Conservation (phyloP, 2,797 vertebrate genomes). For the Gallinago stenura region DNA sequence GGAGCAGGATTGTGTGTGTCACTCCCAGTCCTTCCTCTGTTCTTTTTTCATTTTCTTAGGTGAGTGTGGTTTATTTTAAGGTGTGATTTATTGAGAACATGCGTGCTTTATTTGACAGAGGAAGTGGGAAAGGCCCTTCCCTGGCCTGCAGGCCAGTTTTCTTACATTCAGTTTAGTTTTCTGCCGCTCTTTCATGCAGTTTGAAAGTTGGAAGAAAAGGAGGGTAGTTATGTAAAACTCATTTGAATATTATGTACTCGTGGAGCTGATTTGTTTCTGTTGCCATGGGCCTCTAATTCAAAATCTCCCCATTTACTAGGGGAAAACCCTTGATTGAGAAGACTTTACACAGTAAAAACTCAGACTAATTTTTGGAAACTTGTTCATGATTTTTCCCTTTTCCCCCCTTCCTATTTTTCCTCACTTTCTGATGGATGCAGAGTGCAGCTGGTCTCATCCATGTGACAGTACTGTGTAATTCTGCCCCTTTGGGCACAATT, state of each 20-base stretch:
- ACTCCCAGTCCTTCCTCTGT: neutral
- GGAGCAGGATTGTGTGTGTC: neutral
- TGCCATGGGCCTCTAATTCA: neutral
- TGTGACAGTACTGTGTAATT: constrained; percentile 18
- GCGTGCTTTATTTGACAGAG: neutral
- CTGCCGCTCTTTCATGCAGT: neutral
- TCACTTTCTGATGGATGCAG: neutral
- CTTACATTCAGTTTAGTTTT: neutral
- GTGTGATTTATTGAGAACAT: neutral
- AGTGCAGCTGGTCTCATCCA: neutral
- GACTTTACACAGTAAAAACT: neutral
- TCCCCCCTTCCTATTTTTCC: neutral
- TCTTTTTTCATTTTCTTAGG: neutral
- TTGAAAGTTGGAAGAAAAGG: constrained; percentile 20
- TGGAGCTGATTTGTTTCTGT: constrained; percentile 45
- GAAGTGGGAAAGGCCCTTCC: neutral
- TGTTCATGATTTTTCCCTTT: neutral
- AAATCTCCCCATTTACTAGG: neutral
- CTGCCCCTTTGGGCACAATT: constrained; percentile 3
- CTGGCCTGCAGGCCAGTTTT: neutral
- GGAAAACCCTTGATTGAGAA: neutral
- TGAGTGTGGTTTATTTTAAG: neutral
- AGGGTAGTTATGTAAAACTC: constrained; percentile 60
- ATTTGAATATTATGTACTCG: constrained; percentile 53
- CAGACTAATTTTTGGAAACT: neutral